Base-by-base conservation (phyloP, 2,888 invertebrate genomes). In the Myopa tessellatipennis region DNA sequence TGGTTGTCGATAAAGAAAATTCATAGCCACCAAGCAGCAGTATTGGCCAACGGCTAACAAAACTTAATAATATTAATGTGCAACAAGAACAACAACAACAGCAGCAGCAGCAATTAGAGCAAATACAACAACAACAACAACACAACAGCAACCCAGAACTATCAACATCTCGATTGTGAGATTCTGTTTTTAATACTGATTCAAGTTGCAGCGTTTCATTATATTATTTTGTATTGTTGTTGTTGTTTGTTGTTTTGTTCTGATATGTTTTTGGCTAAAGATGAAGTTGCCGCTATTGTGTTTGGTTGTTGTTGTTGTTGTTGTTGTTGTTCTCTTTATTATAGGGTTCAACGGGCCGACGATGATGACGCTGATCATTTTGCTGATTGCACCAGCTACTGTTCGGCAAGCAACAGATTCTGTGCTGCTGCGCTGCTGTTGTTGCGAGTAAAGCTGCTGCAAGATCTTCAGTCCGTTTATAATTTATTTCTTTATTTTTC, bases 1-100 rank as follows among this genome's bases (percentile, higher is more conserved):
- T 60, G 67, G 63, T 60, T 76, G 78, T 78, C 76, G 78, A 78
- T 78, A 78, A 78, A 73, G 76, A 74, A 76, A 78, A 69, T 72
- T 69, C 69, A 60, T 40, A 76, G 55, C 69, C 58, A 69, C 5
- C 14, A 10, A 55, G n/a, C 55, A n/a, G 55, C 55, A 55, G 10
- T n/a, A 55, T 60, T 67, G 40, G 68, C 40, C 65, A 34, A 50
- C 38, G 74, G 77, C 60, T 77, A 76, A 79, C 74, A 76, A 63
- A 74, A 76, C 74, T 73, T 79, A n/a, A 14, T 55, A n/a, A 55
- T 55, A n/a, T 8, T 8, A 55, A 55, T 55, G 10, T n/a, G 1
- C 16, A 50, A 50, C 50, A 10, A 50, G 1, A 50, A 50, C 50
- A 50, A 50, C 50, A 50, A 50, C 50, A 50, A 50, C 50, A 10